Conservation (phyloP, 2,113 vertebrate species). For the Apaloderma vittatum region DNA sequence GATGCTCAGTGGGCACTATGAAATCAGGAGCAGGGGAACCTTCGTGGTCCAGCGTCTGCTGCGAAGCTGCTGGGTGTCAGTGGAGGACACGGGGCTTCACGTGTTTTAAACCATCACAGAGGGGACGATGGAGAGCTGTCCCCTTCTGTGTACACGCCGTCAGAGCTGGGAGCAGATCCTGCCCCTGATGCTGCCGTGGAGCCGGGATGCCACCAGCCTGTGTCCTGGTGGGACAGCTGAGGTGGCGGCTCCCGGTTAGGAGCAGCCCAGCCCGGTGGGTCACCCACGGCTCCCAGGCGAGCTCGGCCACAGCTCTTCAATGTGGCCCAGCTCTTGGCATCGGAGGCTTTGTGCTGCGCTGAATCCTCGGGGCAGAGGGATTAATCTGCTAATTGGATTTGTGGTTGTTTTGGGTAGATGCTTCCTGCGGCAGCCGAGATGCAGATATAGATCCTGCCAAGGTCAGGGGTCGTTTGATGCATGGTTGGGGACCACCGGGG, state of each 20-base stretch:
- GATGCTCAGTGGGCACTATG: rapidly evolving
- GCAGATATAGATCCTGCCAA: neutral
- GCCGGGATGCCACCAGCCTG: neutral
- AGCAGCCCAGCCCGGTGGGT: neutral
- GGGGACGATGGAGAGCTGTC: neutral
- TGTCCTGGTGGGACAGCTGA: rapidly evolving
- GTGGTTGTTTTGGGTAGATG: neutral
- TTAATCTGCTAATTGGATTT: constrained; percentile 21
- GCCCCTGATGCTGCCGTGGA: rapidly evolving
- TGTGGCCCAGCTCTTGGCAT: neutral
- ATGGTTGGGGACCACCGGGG: neutral
- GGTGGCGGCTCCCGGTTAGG: neutral
- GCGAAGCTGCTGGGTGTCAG: neutral
- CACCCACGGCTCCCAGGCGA: rapidly evolving
- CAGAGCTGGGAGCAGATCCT: neutral
- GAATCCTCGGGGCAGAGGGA: neutral
- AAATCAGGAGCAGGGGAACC: rapidly evolving
- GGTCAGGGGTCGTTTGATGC: neutral
- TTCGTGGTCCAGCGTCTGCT: rapidly evolving
- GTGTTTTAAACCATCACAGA: neutral
- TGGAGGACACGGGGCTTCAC: neutral
- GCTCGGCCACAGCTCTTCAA: neutral
- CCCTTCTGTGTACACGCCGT: rapidly evolving
- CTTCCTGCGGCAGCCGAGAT: neutral
- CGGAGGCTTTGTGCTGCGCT: neutral